Percentiles rank a stretch among this genome's conserved stretches.
These are phyloP conservation scores for Chloropsis hardwickii DNA, from an alignment of 2,113 vertebrate species.

Conservation along the genomic window DNA sequence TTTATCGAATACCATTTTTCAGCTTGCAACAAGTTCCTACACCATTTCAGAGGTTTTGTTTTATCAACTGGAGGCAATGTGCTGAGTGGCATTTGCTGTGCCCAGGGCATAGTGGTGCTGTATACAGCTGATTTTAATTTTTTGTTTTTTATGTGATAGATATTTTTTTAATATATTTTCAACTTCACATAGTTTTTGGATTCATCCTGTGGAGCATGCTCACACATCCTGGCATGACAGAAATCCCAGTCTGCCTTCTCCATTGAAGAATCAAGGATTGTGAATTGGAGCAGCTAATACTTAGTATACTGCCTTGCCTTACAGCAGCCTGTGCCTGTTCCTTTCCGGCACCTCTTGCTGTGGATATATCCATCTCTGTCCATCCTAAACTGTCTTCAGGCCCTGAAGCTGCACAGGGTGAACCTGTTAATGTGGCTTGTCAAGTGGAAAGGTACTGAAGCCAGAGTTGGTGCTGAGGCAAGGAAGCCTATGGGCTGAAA, in stretches of 20 bases:
- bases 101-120: background rate
- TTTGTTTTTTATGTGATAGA: background rate
- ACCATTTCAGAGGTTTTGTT: background rate
- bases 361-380: background rate
- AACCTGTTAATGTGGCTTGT: background rate
- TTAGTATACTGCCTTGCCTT: background rate
- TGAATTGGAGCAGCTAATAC: background rate
- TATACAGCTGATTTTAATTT: background rate
- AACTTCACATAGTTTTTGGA: background rate
- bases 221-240: background rate
- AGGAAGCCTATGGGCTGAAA: background rate
- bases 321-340: background rate
- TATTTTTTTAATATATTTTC: background rate
- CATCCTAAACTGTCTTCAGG: background rate
- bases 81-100: background rate
- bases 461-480: background rate
- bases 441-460: background rate
- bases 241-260: background rate
- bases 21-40: background rate
- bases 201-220: background rate
- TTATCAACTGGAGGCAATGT: background rate
- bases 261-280: background rate
- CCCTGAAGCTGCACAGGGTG: background rate
- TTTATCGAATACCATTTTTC: background rate
- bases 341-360: background rate